Evolutionary conservation across 2,113 vertebrate genomes (phyloP), one percentile per base, ranked within the genome.

Genomic region (Ptilorrhoa leucosticta): DNA sequence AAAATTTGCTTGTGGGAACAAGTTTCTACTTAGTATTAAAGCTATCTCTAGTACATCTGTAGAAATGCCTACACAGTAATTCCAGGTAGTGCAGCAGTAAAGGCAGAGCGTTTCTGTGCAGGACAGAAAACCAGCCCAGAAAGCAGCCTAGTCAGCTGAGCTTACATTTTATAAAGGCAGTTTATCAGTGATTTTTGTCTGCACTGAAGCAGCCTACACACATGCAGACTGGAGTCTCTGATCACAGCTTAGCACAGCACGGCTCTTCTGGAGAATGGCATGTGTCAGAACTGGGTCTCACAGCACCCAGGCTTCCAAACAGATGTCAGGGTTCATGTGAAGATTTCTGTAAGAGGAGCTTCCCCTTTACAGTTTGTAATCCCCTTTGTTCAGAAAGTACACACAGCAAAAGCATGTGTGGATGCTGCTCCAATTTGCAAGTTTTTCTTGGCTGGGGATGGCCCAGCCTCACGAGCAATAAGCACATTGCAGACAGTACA

Each of bases 41-140:
- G 86, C 88, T 95, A 94, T 95, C 96, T 97, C 72, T 93, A 64
- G 92, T 96, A 90, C 92, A 93, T 94, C 96, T 94, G 56, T 47
- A 94, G 76, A 94, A 92, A 90, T 94, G 96, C 93, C 96, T 83
- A 94, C 94, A 92, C 94, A 93, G 80, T 92, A 92, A 90, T 97
- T 97, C 95, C 95, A 95, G 77, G 83, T 94, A 97, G 82, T 3
- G 3, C 63, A 78, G 80, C 72, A 94, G 56, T 33, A 27, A 69
- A 85, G 35, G 63, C 92, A 83, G 35, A 63, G 24, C 0, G 0
- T 31, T 88, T 87, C 69, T 70, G 24, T 10, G 56, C 76, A 44
- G 56, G 83, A 94, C 24, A 79, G 47, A 90, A 92, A 93, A 85
- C 5, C 69, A 95, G 89, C 70, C 53, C 93, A 84, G 56, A 90